Conservation (phyloP, 2,888 invertebrate genomes). For the Drosophila falleni region DNA sequence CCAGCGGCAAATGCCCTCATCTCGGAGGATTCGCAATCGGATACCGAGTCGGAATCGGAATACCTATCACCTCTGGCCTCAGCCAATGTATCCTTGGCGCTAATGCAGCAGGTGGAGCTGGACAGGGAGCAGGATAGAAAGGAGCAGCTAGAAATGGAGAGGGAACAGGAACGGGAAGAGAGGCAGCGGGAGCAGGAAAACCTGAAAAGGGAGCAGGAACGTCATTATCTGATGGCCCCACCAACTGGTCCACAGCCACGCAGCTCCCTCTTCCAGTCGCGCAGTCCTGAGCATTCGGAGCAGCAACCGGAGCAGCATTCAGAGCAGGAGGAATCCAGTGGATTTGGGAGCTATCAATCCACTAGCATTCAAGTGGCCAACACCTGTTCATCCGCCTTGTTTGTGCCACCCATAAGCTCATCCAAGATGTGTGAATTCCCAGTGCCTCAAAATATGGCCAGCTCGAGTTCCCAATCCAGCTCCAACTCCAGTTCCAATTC, state of each 20-base stretch:
- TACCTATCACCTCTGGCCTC: conserved; percentile 69
- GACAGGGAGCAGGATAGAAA: background rate
- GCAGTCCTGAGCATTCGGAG: background rate
- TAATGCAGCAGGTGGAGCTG: background rate
- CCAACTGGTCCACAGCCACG: conserved; percentile 62
- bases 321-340: conserved; percentile 50
- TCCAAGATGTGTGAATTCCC: conserved; percentile 73
- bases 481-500: background rate
- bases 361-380: conserved; percentile 23
- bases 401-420: conserved; percentile 78
- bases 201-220: background rate
- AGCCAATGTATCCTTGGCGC: conserved; percentile 51
- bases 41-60: conserved; percentile 57
- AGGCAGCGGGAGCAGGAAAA: background rate
- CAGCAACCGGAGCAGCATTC: background rate
- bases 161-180: background rate
- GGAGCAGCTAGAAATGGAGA: background rate
- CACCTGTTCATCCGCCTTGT: conserved; percentile 57
- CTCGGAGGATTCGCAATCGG: conserved; percentile 10
- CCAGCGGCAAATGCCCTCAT: conserved; percentile 29
- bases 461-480: background rate
- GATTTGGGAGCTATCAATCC: conserved; percentile 59
- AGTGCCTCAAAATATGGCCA: background rate
- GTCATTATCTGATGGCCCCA: conserved; percentile 3
- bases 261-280: conserved; percentile 40